Evolutionary conservation across 2,113 vertebrate genomes (phyloP).

Genomic region (Anas platyrhynchos): DNA sequence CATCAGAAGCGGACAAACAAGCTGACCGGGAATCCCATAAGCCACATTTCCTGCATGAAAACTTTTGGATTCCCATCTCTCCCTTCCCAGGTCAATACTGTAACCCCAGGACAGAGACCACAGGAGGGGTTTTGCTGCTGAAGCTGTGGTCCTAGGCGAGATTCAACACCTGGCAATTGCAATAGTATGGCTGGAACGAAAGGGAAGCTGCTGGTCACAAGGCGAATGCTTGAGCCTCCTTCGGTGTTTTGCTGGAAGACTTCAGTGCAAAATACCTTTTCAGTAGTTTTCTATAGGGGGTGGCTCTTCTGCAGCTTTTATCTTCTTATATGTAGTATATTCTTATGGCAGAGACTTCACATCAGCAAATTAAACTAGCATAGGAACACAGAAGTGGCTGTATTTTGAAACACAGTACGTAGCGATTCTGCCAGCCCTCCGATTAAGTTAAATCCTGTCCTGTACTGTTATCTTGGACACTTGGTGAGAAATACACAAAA

Average conservation of each 20-base stretch:
- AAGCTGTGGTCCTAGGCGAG: background rate
- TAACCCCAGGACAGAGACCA: background rate
- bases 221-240: background rate
- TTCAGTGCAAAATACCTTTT: background rate
- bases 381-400: background rate
- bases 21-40: background rate
- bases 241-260: background rate
- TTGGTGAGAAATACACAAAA: background rate
- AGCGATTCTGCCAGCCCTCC: background rate
- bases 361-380: background rate
- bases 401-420: background rate
- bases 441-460: background rate
- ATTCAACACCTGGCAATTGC: background rate
- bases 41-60: background rate
- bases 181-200: background rate
- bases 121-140: accelerated
- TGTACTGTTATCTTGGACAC: background rate
- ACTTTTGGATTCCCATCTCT: background rate
- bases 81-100: background rate
- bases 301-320: background rate
- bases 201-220: background rate
- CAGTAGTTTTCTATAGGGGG: background rate
- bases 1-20: background rate
- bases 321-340: background rate
- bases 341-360: background rate